Evolutionary conservation across 2,888 invertebrate species (phyloP).

Genomic region (Embidobia sp.): DNA sequence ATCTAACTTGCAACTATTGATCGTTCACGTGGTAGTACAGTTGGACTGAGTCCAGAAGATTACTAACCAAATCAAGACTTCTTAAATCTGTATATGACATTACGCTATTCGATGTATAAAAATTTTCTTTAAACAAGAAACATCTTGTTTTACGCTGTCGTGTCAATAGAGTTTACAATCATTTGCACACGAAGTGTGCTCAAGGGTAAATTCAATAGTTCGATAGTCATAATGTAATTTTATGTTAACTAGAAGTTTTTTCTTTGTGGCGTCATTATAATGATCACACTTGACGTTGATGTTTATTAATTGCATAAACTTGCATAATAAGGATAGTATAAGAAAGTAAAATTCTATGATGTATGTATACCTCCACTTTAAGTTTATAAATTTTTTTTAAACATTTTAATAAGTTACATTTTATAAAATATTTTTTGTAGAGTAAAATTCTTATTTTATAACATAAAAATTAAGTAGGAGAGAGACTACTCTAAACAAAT

Average conservation of each 20-base stretch:
- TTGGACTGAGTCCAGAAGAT: slow-evolving; percentile 30
- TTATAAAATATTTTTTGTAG: too few species aligned
- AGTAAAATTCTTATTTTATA: too few species aligned
- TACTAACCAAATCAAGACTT: slow-evolving; percentile 21
- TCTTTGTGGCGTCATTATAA: slow-evolving; percentile 44
- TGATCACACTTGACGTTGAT: slow-evolving; percentile 39
- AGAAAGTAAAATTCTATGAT: slow-evolving; percentile 41
- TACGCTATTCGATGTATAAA: background rate
- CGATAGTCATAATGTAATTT: slow-evolving; percentile 39
- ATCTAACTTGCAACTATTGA: slow-evolving; percentile 78
- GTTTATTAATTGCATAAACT: slow-evolving; percentile 41
- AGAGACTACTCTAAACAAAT: too few species aligned
- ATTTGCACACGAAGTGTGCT: slow-evolving; percentile 21
- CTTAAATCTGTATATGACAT: slow-evolving; percentile 17
- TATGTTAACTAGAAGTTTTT: slow-evolving; percentile 37
- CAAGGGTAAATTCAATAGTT: slow-evolving; percentile 34
- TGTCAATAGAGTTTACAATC: background rate
- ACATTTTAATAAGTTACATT: too few species aligned
- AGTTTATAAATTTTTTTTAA: too few species aligned
- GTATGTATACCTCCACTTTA: too few species aligned
- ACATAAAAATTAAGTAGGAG: too few species aligned
- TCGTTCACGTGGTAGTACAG: slow-evolving; percentile 42
- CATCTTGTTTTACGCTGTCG: background rate
- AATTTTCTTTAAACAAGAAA: background rate
- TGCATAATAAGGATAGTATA: slow-evolving; percentile 38